Percentiles rank a stretch among this genome's conserved stretches.
Evolutionary conservation across 2,797 vertebrate species (phyloP).

Genomic region (Lepilemur septentrionalis): DNA sequence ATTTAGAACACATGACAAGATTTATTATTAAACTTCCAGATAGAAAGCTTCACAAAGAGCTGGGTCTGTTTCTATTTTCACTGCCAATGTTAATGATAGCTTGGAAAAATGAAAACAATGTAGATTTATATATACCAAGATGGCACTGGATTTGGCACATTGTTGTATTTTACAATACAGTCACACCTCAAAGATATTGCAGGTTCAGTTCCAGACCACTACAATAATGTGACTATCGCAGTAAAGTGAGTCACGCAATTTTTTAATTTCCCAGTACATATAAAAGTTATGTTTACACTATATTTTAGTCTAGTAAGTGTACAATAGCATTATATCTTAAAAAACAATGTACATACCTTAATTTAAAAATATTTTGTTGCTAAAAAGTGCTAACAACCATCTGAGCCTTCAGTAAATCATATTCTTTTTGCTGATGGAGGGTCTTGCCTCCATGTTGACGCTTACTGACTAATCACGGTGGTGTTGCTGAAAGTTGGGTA

Average conservation of each 20-base stretch:
- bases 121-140: background rate
- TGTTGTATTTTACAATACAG: background rate
- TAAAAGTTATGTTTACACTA: background rate
- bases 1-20: background rate
- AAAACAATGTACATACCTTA: background rate
- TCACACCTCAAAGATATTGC: background rate
- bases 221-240: too few species aligned
- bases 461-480: background rate
- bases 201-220: background rate
- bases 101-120: constrained; percentile 30
- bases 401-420: background rate
- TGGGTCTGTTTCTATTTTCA: background rate
- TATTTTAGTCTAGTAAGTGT: too few species aligned
- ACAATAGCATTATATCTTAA: background rate
- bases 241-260: background rate
- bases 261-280: background rate
- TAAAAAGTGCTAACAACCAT: background rate
- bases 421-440: background rate
- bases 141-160: background rate
- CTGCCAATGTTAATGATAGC: background rate
- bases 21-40: background rate
- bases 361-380: background rate
- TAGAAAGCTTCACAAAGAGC: background rate
- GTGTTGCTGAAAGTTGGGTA: background rate
- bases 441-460: background rate